Conservation (phyloP, 2,113 vertebrate species). For the Dicentrarchus labrax region DNA sequence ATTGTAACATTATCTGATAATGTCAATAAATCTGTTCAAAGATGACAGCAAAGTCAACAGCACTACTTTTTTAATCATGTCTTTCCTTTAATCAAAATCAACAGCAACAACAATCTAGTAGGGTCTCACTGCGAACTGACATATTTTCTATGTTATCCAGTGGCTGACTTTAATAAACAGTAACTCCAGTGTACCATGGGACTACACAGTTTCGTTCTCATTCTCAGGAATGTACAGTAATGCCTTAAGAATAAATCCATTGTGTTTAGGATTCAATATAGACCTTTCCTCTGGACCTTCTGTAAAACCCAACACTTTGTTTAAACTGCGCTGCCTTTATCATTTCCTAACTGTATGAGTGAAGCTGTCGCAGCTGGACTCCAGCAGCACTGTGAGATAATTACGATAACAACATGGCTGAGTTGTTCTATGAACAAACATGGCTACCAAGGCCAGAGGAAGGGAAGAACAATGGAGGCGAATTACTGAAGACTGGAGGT, state of each 20-base stretch:
- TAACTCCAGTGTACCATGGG: not conserved
- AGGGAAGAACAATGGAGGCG: conserved; percentile 47
- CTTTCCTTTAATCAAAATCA: not conserved
- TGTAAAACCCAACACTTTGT: conserved; percentile 61
- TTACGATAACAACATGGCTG: conserved; percentile 55
- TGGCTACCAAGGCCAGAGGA: conserved; percentile 53
- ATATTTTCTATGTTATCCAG: not conserved
- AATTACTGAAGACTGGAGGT: conserved; percentile 20
- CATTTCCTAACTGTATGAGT: conserved; percentile 46
- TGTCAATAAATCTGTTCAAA: not conserved
- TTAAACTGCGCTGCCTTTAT: conserved; percentile 57
- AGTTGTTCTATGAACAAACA: conserved; percentile 49
- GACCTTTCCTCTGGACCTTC: conserved; percentile 63
- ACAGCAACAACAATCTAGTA: too few species aligned
- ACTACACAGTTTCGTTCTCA: not conserved
- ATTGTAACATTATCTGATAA: not conserved
- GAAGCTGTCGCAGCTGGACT: conserved; percentile 58
- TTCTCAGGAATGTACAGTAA: not conserved
- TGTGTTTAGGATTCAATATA: conserved; percentile 63
- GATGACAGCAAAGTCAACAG: not conserved
- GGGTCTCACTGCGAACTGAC: not conserved
- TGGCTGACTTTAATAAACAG: not conserved
- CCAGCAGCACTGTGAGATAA: conserved; percentile 42
- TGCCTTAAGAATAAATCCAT: conserved; percentile 67
- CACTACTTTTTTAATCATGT: not conserved